Evolutionary conservation across 2,113 vertebrate genomes (phyloP).

Genomic region (Epinephelus fuscoguttatus): DNA sequence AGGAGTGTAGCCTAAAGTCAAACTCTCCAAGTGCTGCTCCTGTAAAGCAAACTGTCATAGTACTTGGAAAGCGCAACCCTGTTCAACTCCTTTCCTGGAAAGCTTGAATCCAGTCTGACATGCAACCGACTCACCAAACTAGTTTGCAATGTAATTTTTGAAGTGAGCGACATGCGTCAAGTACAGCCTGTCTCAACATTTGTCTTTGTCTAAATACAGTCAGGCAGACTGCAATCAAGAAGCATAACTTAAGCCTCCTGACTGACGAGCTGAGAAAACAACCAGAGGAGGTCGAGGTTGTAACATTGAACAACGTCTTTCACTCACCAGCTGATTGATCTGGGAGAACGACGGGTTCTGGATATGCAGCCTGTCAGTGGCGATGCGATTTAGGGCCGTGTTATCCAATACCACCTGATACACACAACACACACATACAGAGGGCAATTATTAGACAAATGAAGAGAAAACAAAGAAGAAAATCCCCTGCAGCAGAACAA

Average conservation of each 20-base stretch:
- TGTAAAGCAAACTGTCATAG: conserved; percentile 14
- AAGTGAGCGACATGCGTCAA: background rate
- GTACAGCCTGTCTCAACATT: background rate
- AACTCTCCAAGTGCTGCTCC: background rate
- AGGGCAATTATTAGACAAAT: conserved; percentile 31
- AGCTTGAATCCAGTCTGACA: conserved; percentile 54
- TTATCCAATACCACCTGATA: conserved; percentile 97
- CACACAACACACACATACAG: conserved; percentile 9
- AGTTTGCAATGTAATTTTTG: conserved; percentile 55
- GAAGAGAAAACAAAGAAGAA: conserved; percentile 1
- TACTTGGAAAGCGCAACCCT: conserved; percentile 3
- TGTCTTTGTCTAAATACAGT: conserved; percentile 9
- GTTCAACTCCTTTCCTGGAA: conserved; percentile 31
- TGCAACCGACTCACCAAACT: conserved; percentile 57
- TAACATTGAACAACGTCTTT: background rate
- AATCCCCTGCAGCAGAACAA: conserved; percentile 7
- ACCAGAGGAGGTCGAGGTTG: background rate
- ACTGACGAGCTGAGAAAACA: conserved; percentile 13
- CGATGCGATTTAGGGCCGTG: conserved; percentile 95
- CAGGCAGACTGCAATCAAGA: background rate
- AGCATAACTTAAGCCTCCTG: background rate
- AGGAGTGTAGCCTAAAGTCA: background rate
- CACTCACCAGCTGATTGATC: conserved; percentile 97
- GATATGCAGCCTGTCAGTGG: conserved; percentile 96
- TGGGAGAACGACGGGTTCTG: conserved; percentile 98